Percentiles rank a stretch among this genome's conserved stretches.
Conservation (phyloP, 2,888 invertebrate genomes). For the Heliconius hortense region DNA sequence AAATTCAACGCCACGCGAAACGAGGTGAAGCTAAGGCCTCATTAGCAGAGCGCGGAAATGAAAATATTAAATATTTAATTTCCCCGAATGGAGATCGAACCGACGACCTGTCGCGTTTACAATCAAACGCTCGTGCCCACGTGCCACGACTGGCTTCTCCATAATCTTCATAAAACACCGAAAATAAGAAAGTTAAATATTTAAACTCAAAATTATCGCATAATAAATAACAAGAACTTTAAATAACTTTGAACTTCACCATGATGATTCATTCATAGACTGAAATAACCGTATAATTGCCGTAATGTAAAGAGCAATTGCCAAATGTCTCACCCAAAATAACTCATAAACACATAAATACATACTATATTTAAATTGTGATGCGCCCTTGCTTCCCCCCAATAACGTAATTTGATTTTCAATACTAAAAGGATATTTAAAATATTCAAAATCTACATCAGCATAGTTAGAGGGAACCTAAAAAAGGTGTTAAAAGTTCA, state of each 20-base stretch:
- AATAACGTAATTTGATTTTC: background rate
- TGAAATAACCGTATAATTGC: conserved; percentile 8
- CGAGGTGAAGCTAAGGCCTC: too few relatives aligned
- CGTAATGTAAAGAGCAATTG: background rate
- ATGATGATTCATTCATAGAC: background rate
- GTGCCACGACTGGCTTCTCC: too few relatives aligned
- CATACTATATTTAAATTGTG: background rate
- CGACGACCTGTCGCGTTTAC: background rate
- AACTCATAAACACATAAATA: background rate
- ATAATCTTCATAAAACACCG: too few relatives aligned
- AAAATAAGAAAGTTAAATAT: too few relatives aligned
- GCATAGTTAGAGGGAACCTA: too few relatives aligned
- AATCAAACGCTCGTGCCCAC: background rate
- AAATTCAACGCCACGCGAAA: too few relatives aligned
- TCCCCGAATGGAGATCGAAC: background rate
- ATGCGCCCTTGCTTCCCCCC: background rate
- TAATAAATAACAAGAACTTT: background rate
- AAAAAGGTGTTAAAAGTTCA: too few relatives aligned
- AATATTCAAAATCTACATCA: too few relatives aligned
- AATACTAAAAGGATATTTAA: background rate
- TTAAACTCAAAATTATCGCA: too few relatives aligned
- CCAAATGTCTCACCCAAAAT: background rate
- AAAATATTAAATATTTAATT: too few relatives aligned
- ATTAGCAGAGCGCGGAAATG: background rate
- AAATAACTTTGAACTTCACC: background rate